Evolutionary conservation across 2,113 vertebrate species (phyloP).

Genomic region (Seriola quinqueradiata): DNA sequence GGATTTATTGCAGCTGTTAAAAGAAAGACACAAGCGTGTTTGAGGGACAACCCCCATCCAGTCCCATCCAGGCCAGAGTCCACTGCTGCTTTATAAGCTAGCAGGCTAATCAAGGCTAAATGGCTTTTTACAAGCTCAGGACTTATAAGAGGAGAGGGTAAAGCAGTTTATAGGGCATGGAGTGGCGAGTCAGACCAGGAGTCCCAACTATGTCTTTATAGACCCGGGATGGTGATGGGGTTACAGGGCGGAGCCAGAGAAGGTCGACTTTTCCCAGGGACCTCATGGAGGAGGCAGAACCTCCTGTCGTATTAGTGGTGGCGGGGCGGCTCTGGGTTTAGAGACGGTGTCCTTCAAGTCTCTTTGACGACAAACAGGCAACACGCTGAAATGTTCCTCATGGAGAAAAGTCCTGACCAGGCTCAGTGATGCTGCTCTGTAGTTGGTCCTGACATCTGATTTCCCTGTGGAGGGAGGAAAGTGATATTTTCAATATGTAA

Average conservation of each 20-base stretch:
- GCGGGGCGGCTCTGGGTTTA: background rate
- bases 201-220: conserved; percentile 61
- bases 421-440: background rate
- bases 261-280: conserved; percentile 10
- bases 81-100: conserved; percentile 85
- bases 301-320: background rate
- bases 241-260: conserved; percentile 30
- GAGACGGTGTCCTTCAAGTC: background rate
- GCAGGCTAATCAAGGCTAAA: conserved; percentile 92
- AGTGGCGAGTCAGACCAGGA: conserved; percentile 50
- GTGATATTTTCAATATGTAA: background rate
- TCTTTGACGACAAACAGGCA: background rate
- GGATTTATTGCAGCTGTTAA: conserved; percentile 79
- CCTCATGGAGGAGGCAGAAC: background rate
- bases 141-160: conserved; percentile 87
- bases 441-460: background rate
- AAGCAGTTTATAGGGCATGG: conserved; percentile 80
- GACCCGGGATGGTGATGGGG: conserved; percentile 46
- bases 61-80: conserved; percentile 40
- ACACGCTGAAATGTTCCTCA: background rate
- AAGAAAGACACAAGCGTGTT: conserved; percentile 54
- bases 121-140: conserved; percentile 89
- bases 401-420: background rate
- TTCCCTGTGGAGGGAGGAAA: background rate
- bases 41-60: conserved; percentile 47